Evolutionary conservation across 1,140 invertebrate species (phyloP).

Genomic region (Megalopta genalis): DNA sequence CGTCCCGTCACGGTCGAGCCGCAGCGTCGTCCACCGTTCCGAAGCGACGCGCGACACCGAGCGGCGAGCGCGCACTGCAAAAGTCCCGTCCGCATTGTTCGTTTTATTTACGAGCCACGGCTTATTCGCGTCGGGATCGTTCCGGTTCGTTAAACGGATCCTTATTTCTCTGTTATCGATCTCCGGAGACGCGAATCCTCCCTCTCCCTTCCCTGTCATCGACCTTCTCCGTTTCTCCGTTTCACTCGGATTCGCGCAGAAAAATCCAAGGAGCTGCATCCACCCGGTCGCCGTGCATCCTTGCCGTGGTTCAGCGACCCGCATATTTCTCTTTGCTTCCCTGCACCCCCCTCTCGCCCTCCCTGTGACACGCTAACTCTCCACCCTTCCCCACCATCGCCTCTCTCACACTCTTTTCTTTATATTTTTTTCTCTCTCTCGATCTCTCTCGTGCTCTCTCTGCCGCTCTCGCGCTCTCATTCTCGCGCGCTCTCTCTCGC

Average conservation of each 20-base stretch:
- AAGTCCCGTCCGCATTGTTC: constrained; percentile 19
- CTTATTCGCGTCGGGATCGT: constrained; percentile 44
- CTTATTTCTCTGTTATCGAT: constrained; percentile 58
- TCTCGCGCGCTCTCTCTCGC: background rate
- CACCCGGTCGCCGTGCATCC: constrained; percentile 54
- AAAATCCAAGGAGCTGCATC: constrained; percentile 59
- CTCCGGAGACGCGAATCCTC: constrained; percentile 15
- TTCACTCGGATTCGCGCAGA: constrained; percentile 48
- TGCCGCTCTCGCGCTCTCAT: too few species aligned
- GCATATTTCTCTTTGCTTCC: constrained; percentile 37
- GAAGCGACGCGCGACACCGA: too few species aligned
- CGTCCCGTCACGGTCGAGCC: too few species aligned
- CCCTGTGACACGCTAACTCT: background rate
- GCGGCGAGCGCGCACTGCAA: too few species aligned
- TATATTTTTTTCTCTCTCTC: too few species aligned
- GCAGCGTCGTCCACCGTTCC: too few species aligned
- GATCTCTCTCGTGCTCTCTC: too few species aligned
- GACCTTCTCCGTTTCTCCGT: background rate
- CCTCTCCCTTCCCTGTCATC: background rate
- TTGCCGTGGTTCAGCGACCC: constrained; percentile 62
- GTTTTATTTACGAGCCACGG: constrained; percentile 52
- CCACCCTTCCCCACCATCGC: background rate
- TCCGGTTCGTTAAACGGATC: constrained; percentile 61
- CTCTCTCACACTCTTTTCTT: too few species aligned
- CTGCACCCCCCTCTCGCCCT: background rate